A percentile compares a stretch with the other conserved stretches of the same genome.
phyloP scores from a whole-genome alignment of 2,888 invertebrate species.

The Drosophila ustulata region DNA sequence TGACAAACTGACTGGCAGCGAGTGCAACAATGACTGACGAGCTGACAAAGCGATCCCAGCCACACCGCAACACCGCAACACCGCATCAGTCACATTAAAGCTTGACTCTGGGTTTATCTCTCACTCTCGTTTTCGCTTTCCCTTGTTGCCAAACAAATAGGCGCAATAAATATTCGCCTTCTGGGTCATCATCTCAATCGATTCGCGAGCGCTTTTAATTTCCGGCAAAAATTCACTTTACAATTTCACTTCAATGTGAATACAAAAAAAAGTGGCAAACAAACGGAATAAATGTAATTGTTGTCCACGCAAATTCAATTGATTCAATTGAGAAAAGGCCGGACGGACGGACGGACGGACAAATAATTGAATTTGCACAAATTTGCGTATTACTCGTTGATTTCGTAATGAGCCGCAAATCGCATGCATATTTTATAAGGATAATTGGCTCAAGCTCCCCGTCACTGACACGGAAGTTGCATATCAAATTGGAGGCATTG shows the following conservation, averaged over 20 bases:
- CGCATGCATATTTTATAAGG: conserved; percentile 44
- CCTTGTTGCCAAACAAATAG: conserved; percentile 10
- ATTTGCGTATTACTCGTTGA: conserved; percentile 25
- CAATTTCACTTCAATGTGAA: conserved; percentile 7
- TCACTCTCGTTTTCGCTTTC: not conserved
- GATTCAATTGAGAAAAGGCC: conserved; percentile 5
- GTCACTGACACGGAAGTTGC: conserved; percentile 15
- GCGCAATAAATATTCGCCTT: conserved; percentile 14
- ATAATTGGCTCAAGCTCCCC: conserved; percentile 37
- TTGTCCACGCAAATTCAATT: conserved; percentile 5
- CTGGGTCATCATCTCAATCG: conserved; percentile 13
- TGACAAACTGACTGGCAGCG: conserved; percentile 61
- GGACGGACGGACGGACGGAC: not conserved
- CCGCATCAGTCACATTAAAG: conserved; percentile 48
- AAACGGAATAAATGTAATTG: conserved; percentile 13
- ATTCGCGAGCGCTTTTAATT: conserved; percentile 31
- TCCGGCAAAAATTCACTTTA: conserved; percentile 22
- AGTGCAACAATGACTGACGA: conserved; percentile 62
- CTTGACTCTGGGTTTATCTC: conserved; percentile 17
- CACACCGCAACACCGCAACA: conserved; percentile 10
- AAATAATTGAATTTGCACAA: conserved; percentile 30
- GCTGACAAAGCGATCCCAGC: conserved; percentile 46
- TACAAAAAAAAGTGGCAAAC: not conserved
- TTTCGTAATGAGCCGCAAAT: conserved; percentile 30
- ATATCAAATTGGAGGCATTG: conserved; percentile 43